Percentiles rank a stretch among this genome's conserved stretches.
Conservation (phyloP, 2,888 invertebrate genomes). For the Chelonus formosanus region DNA sequence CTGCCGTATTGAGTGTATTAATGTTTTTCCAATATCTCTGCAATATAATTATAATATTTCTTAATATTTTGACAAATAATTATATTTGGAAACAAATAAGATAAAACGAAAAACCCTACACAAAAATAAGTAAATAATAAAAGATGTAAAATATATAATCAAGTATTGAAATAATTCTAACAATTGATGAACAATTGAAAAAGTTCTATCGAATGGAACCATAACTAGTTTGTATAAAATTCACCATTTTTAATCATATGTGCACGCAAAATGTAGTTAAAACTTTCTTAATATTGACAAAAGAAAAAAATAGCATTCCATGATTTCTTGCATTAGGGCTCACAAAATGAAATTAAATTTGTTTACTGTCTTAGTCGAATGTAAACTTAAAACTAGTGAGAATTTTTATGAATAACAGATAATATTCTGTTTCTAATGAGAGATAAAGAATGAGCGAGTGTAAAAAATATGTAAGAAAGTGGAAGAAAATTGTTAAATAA, state of each 20-base stretch:
- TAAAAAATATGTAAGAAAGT: conserved; percentile 14
- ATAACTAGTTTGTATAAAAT: conserved; percentile 13
- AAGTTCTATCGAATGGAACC: background rate
- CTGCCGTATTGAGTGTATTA: conserved; percentile 51
- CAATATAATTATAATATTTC: conserved; percentile 40
- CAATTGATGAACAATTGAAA: background rate
- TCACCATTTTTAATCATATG: conserved; percentile 24
- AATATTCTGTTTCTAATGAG: conserved; percentile 19
- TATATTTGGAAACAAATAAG: conserved; percentile 6
- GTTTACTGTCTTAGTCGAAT: conserved; percentile 11
- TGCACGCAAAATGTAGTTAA: conserved; percentile 30
- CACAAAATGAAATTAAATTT: conserved; percentile 10
- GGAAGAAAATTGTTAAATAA: conserved; percentile 1
- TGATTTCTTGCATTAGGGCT: conserved; percentile 23
- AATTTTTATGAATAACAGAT: conserved; percentile 25
- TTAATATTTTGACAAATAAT: conserved; percentile 36
- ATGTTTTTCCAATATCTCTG: conserved; percentile 43
- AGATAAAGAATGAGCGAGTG: conserved; percentile 15
- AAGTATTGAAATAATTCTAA: too few relatives aligned
- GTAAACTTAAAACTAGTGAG: conserved; percentile 18
- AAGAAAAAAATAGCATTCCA: conserved; percentile 31
- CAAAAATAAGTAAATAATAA: too few relatives aligned
- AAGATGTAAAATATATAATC: too few relatives aligned
- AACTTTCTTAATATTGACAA: conserved; percentile 24
- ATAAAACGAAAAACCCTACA: too few relatives aligned